Percentiles rank a stretch among this genome's conserved stretches.
Evolutionary conservation across 2,888 invertebrate genomes (phyloP).

Genomic region (Pasiphila rectangulata): DNA sequence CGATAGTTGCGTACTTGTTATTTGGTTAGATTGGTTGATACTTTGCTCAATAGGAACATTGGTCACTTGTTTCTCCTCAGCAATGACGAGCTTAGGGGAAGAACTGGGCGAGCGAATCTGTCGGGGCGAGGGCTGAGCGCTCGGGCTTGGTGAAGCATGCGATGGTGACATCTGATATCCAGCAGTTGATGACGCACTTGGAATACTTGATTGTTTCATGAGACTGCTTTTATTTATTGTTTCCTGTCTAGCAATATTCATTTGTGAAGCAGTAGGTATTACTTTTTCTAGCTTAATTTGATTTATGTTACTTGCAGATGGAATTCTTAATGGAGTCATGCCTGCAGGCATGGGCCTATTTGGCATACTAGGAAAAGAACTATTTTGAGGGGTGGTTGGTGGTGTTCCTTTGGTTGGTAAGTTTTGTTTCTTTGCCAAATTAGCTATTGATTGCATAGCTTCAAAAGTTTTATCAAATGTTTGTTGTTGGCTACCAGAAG

Average conservation of each 20-base stretch:
- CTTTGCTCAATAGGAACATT: constrained; percentile 51
- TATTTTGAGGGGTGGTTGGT: constrained; percentile 51
- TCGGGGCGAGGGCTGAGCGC: constrained; percentile 64
- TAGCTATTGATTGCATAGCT: constrained; percentile 78
- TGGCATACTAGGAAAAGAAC: constrained; percentile 54
- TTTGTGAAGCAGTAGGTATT: constrained; percentile 42
- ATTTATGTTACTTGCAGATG: constrained; percentile 53
- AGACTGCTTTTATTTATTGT: constrained; percentile 48
- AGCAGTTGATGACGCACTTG: constrained; percentile 49
- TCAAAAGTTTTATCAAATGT: constrained; percentile 68
- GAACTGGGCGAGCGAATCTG: constrained; percentile 77
- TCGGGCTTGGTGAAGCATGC: constrained; percentile 51
- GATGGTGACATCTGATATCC: constrained; percentile 49
- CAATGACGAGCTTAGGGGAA: constrained; percentile 75
- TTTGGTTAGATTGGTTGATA: constrained; percentile 67
- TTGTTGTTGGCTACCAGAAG: constrained; percentile 67
- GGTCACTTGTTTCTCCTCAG: constrained; percentile 70
- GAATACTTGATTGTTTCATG: constrained; percentile 45
- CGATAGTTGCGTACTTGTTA: constrained; percentile 64
- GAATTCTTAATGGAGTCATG: constrained; percentile 57
- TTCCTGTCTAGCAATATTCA: constrained; percentile 53
- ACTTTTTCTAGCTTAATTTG: constrained; percentile 63
- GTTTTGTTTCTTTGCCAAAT: constrained; percentile 74
- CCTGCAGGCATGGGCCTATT: constrained; percentile 52
- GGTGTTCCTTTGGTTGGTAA: constrained; percentile 58